Evolutionary conservation across 1,140 invertebrate genomes (phyloP).

Genomic region (Cydia fagiglandana): DNA sequence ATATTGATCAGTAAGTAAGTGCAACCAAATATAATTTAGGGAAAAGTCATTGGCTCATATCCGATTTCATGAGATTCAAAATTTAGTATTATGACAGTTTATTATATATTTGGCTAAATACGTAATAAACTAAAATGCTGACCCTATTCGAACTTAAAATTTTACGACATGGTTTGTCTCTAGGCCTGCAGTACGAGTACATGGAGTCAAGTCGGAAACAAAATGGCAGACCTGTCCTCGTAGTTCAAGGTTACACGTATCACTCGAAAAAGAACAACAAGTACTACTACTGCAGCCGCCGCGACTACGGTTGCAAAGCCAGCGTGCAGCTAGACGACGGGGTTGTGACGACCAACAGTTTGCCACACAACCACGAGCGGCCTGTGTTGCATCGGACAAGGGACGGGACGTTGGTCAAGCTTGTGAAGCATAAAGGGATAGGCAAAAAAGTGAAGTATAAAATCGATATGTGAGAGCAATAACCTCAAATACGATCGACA

Average conservation of each 20-base stretch:
- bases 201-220: not conserved
- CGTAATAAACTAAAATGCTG: too few species aligned
- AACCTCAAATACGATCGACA: too few species aligned
- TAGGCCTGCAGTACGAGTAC: not conserved
- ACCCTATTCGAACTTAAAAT: too few species aligned
- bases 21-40: too few species aligned
- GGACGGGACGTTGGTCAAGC: not conserved
- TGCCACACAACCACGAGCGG: not conserved
- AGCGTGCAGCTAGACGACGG: not conserved
- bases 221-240: not conserved
- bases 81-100: too few species aligned
- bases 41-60: too few species aligned
- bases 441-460: too few species aligned
- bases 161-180: too few species aligned
- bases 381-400: not conserved
- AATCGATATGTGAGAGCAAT: too few species aligned
- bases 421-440: not conserved
- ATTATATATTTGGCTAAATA: too few species aligned
- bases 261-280: not conserved
- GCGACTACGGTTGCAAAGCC: not conserved
- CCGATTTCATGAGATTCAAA: too few species aligned
- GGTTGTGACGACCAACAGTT: not conserved
- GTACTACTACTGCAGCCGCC: slow-evolving; percentile 6
- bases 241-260: not conserved
- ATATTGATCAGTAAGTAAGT: too few species aligned